A percentile compares a stretch with the other conserved stretches of the same genome.
Evolutionary conservation across 1,140 invertebrate species (phyloP).

Genomic region (Matsumurasca onukii): DNA sequence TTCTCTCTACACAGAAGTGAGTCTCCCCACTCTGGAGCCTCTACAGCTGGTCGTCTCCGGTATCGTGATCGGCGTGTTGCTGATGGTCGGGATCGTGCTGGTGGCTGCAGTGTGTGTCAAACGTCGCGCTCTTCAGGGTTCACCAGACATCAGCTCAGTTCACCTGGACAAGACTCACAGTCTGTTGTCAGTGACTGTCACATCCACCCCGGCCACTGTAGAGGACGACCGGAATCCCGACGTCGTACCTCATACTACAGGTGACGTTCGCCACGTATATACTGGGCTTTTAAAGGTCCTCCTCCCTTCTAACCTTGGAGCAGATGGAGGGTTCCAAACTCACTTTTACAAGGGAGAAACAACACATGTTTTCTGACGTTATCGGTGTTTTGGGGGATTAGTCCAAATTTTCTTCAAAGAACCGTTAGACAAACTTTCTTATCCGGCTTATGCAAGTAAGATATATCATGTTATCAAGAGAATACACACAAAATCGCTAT

Average conservation of each 20-base stretch:
- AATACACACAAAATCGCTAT: too few relatives aligned
- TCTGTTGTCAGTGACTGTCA: slow-evolving; percentile 1
- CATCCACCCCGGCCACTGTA: not conserved
- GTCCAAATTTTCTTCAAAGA: not conserved
- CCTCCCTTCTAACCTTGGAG: not conserved
- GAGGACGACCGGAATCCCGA: slow-evolving; percentile 38
- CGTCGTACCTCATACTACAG: slow-evolving; percentile 34
- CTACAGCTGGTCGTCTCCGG: slow-evolving; percentile 6
- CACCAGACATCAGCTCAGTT: not conserved
- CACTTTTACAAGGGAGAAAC: not conserved
- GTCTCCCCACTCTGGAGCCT: not conserved
- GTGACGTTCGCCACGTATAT: too few relatives aligned
- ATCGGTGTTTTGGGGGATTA: not conserved
- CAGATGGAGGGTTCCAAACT: not conserved
- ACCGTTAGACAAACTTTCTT: not conserved
- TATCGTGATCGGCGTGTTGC: slow-evolving; percentile 19
- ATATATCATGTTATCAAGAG: too few relatives aligned
- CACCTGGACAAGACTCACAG: slow-evolving; percentile 14
- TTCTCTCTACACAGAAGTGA: not conserved
- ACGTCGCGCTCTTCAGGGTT: slow-evolving; percentile 15
- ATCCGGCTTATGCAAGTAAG: not conserved
- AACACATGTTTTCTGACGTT: not conserved
- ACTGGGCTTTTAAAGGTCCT: too few relatives aligned
- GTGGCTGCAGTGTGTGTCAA: slow-evolving; percentile 23
- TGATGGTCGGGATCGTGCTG: slow-evolving; percentile 17